phyloP scores from a whole-genome alignment of 2,888 invertebrate genomes.

The Drosophila cognata region DNA sequence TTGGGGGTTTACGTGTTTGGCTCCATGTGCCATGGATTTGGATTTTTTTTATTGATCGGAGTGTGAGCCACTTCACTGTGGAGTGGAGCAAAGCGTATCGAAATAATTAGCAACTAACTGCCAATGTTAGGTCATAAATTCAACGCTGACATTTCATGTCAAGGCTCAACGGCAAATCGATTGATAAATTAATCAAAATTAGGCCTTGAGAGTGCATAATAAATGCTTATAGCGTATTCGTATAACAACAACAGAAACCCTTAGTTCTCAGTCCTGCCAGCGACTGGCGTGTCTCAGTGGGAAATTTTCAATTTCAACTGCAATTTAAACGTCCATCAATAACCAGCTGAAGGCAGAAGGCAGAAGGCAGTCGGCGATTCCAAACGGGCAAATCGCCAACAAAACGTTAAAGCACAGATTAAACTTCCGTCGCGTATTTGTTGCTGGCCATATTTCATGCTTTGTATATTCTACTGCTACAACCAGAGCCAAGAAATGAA shows the following conservation, averaged over 20 bases:
- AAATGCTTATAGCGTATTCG: slow-evolving; percentile 66
- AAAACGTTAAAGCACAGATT: slow-evolving; percentile 63
- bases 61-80: slow-evolving; percentile 30
- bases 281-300: slow-evolving; percentile 34
- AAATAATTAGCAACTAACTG: slow-evolving; percentile 72
- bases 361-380: neutral
- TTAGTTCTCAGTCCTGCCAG: slow-evolving; percentile 2
- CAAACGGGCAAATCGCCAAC: slow-evolving; percentile 33
- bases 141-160: slow-evolving; percentile 72
- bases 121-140: slow-evolving; percentile 69
- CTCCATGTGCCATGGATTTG: slow-evolving; percentile 60
- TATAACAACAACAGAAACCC: slow-evolving; percentile 20
- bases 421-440: slow-evolving; percentile 28
- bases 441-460: slow-evolving; percentile 55
- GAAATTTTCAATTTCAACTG: slow-evolving; percentile 71
- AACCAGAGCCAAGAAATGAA: slow-evolving; percentile 55
- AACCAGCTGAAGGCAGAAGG: slow-evolving; percentile 26
- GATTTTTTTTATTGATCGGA: slow-evolving; percentile 56
- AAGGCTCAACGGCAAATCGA: slow-evolving; percentile 68
- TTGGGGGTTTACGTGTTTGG: slow-evolving; percentile 59
- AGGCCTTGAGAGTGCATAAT: slow-evolving; percentile 73
- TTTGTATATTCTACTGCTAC: neutral
- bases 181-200: slow-evolving; percentile 78
- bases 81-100: slow-evolving; percentile 27
- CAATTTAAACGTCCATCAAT: slow-evolving; percentile 80